phyloP scores from a whole-genome alignment of 2,113 vertebrate genomes.

The Ptychochromis oligacanthus region DNA sequence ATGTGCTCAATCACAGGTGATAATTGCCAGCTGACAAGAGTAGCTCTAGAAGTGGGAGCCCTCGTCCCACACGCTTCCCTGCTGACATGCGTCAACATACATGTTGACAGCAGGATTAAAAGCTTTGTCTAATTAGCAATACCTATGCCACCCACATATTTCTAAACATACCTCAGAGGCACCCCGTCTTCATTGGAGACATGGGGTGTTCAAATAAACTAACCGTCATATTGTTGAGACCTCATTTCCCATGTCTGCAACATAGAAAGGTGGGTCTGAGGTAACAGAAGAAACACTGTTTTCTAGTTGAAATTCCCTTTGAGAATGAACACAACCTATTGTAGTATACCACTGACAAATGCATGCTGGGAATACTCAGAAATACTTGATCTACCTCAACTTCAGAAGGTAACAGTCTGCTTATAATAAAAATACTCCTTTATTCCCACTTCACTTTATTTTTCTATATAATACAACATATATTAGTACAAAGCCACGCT shows the following conservation, averaged over 20 bases:
- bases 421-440: too few species aligned
- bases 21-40: slow-evolving; percentile 62
- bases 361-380: background rate
- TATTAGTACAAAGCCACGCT: background rate
- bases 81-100: slow-evolving; percentile 47
- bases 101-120: slow-evolving; percentile 63
- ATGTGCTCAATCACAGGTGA: slow-evolving; percentile 55
- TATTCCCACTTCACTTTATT: background rate
- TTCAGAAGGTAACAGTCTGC: background rate
- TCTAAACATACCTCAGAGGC: slow-evolving; percentile 63
- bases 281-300: slow-evolving; percentile 6
- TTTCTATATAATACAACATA: background rate
- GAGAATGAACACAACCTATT: background rate
- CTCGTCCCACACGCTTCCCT: slow-evolving; percentile 50
- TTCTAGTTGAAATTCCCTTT: background rate
- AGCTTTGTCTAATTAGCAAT: slow-evolving; percentile 61
- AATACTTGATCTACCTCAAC: background rate
- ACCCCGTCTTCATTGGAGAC: slow-evolving; percentile 24
- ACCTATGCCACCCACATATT: slow-evolving; percentile 59
- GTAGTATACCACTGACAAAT: background rate
- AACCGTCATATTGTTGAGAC: slow-evolving; percentile 37
- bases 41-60: slow-evolving; percentile 14
- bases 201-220: slow-evolving; percentile 52
- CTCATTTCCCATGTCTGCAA: slow-evolving; percentile 44
- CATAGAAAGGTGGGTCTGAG: background rate